These are phyloP conservation scores for Cladopsammia gracilis DNA, from an alignment of 64 coral and sea anemone genomes.

Conservation along the genomic window DNA sequence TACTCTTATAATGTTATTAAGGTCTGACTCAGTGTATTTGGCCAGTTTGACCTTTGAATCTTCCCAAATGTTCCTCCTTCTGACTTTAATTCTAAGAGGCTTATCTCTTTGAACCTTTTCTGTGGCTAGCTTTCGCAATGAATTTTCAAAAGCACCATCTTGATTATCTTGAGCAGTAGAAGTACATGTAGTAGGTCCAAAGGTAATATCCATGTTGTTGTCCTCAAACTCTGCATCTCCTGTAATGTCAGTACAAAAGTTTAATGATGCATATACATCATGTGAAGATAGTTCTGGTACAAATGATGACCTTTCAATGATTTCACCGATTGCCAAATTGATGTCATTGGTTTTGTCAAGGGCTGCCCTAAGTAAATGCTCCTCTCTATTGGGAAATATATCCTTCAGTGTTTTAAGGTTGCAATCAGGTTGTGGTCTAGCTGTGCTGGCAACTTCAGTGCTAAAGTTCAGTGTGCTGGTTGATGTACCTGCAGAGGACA, in stretches of 20 bases:
- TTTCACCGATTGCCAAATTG: constrained; percentile 24
- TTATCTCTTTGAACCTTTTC: constrained; percentile 29
- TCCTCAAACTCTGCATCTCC: constrained; percentile 27
- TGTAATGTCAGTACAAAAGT: constrained; percentile 18
- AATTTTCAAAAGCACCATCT: constrained; percentile 33
- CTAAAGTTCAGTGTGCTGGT: neutral
- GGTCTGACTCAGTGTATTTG: constrained; percentile 63
- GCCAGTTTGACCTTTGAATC: constrained; percentile 85
- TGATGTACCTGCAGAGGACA: neutral
- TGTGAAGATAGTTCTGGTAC: constrained; percentile 37
- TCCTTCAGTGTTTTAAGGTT: constrained; percentile 26
- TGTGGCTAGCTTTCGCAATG: constrained; percentile 22
- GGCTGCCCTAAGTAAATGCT: constrained; percentile 20
- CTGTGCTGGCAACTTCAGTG: constrained; percentile 15
- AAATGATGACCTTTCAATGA: constrained; percentile 18
- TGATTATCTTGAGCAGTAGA: neutral
- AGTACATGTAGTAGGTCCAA: constrained; percentile 17
- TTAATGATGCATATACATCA: constrained; percentile 19
- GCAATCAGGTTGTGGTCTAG: constrained; percentile 20
- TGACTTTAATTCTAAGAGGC: constrained; percentile 73
- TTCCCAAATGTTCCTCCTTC: constrained; percentile 81
- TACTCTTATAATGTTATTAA: constrained; percentile 87
- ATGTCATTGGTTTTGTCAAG: constrained; percentile 13
- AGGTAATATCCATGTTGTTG: constrained; percentile 35
- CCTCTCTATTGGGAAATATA: constrained; percentile 35